Evolutionary conservation across 1,140 invertebrate species (phyloP).

Genomic region (Neodiprion lecontei): DNA sequence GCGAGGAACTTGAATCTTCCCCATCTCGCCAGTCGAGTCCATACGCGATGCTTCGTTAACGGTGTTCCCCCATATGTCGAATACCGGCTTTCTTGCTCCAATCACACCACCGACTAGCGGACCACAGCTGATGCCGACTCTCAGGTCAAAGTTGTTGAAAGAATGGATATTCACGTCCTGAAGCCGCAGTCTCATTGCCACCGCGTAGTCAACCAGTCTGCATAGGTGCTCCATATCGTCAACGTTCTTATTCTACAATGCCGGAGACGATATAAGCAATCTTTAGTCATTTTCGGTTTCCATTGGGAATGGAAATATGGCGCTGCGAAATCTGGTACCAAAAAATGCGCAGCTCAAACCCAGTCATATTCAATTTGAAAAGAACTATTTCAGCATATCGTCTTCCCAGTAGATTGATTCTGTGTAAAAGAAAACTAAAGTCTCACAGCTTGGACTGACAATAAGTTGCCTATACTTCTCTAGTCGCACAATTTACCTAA

Average conservation of each 20-base stretch:
- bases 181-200: constrained; percentile 88
- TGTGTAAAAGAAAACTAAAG: no score
- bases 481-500: no score
- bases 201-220: constrained; percentile 91
- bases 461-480: no score
- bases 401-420: no score
- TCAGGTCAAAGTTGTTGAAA: constrained; percentile 95
- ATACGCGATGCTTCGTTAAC: constrained; percentile 95
- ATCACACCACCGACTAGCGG: constrained; percentile 97
- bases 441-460: no score
- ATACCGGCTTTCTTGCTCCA: constrained; percentile 95
- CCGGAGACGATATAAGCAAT: constrained; percentile 9
- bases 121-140: constrained; percentile 94
- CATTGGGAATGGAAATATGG: constrained; percentile 32
- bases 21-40: constrained; percentile 89
- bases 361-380: background rate
- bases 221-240: constrained; percentile 81
- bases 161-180: constrained; percentile 95
- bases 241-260: constrained; percentile 58
- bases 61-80: constrained; percentile 98
- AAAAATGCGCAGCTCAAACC: background rate
- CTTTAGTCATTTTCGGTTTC: constrained; percentile 28
- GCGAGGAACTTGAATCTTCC: constrained; percentile 86
- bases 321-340: constrained; percentile 26
- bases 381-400: no score